Evolutionary conservation across 2,113 vertebrate species (phyloP).

Genomic region (Eudyptes chrysolophus): DNA sequence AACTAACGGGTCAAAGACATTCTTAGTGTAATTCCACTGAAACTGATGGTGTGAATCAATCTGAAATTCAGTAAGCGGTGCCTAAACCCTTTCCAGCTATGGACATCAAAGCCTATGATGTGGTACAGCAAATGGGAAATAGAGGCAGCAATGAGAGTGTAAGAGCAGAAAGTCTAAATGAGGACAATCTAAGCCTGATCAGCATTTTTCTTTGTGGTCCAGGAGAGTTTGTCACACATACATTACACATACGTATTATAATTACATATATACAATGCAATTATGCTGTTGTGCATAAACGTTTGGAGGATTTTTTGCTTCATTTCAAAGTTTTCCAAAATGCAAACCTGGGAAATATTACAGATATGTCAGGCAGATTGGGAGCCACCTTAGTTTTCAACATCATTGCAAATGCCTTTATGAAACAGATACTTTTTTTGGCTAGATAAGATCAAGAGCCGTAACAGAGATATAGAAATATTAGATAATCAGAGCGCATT

Average conservation of each 20-base stretch:
- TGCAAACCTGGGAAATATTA: not conserved
- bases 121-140: not conserved
- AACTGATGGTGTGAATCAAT: not conserved
- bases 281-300: not conserved
- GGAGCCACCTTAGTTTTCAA: not conserved
- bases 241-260: not conserved
- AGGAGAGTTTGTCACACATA: not conserved
- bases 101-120: not conserved
- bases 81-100: not conserved
- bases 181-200: not conserved
- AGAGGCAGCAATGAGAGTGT: not conserved
- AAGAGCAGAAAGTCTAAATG: not conserved
- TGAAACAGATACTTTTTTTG: not conserved
- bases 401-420: not conserved
- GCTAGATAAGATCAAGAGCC: not conserved
- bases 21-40: not conserved
- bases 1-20: not conserved
- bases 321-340: not conserved
- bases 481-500: not conserved
- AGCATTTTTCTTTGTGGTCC: not conserved
- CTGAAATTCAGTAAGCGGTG: not conserved
- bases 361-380: not conserved
- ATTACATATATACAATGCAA: not conserved
- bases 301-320: not conserved
- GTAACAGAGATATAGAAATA: not conserved